Evolutionary conservation across 2,113 vertebrate genomes (phyloP).

Genomic region (Pangasianodon gigas): DNA sequence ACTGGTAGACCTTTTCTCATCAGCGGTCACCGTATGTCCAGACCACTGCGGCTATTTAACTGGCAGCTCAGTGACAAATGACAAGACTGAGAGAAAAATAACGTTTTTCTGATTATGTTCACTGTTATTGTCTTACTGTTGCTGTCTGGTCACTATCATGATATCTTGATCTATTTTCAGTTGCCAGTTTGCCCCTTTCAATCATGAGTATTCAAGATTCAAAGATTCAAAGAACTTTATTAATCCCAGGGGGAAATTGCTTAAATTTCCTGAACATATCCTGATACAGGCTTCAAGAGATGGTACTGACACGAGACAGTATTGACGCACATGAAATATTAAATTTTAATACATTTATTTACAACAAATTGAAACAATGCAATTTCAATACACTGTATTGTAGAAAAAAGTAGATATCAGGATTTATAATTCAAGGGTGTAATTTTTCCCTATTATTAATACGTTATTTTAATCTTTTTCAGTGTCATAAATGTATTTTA

Average conservation of each 20-base stretch:
- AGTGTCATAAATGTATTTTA: too few species aligned
- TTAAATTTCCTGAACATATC: too few species aligned
- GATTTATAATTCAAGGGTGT: too few species aligned
- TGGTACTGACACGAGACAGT: not conserved
- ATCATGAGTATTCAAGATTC: not conserved
- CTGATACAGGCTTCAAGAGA: not conserved
- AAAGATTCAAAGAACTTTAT: too few species aligned
- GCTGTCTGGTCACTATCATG: not conserved
- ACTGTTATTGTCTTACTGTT: not conserved
- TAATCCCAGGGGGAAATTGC: too few species aligned
- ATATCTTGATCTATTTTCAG: not conserved
- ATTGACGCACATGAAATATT: not conserved
- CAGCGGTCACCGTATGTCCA: not conserved
- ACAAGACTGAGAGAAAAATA: not conserved
- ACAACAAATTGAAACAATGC: too few species aligned
- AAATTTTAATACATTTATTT: not conserved
- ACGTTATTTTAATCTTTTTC: too few species aligned
- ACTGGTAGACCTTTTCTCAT: not conserved
- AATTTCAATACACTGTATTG: too few species aligned
- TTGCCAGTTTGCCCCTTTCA: not conserved
- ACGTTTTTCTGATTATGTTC: not conserved
- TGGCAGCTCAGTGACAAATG: not conserved
- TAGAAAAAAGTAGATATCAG: too few species aligned
- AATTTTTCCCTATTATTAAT: too few species aligned
- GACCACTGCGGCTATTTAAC: not conserved